Evolutionary conservation across 2,113 vertebrate species (phyloP), one percentile per base, ranked within the genome.

Genomic region (Tor tambroides): DNA sequence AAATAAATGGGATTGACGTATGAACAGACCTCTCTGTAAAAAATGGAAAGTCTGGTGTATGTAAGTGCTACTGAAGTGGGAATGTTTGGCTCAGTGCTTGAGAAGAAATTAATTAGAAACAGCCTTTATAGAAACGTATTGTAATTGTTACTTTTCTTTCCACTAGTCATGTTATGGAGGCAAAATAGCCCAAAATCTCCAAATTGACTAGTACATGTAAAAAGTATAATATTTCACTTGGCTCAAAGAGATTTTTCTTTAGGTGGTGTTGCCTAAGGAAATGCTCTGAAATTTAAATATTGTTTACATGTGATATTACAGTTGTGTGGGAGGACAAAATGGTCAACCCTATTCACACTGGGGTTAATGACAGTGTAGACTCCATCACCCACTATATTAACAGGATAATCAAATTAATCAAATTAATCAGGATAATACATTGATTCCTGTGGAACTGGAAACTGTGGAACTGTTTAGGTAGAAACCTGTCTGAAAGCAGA

Each of bases 301-400:
- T 71, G 7, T 35, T 71, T 35, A 71, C 9, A 74, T 43, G 4
- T 38, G 35, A 35, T 23, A 74, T 41, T 11, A 74, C 3, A 23
- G 35, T 43, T 74, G 67, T 71, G 19, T 35, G 15, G 19, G 28
- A 32, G 28, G 17, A 35, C 8, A 26, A 43, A 75, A 75, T 75
- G 12, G 23, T 65, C 15, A 41, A 21, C 19, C 32, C 9, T 59
- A 54, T 54, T 56, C 19, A 56, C 2, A 23, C 82, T 93, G 86
- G 92, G 86, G 92, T 91, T 88, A 67, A 90, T 30, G 91, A 91
- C 67, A 90, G 19, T 92, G 46, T 89, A 65, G 77, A 35, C 76
- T 69, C 1, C 10, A 38, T 28, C 65, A 54, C 91, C 91, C 92
- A 97, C 96, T 67, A 51, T 4, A 15, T 5, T 32, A 17, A 15